phyloP scores from a whole-genome alignment of 2,888 invertebrate genomes.

The Lobophora halterata region DNA sequence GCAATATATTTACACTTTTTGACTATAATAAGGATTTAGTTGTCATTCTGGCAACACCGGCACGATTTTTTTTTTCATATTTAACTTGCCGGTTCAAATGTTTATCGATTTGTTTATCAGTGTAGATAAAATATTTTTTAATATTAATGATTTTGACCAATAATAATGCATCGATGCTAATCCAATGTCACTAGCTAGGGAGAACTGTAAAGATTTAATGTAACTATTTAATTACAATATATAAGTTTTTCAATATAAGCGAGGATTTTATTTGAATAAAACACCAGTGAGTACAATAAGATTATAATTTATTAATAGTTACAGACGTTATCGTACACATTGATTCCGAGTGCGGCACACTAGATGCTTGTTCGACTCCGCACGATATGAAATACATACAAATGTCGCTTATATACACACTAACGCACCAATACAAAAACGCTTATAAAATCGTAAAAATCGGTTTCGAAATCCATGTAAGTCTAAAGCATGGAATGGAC shows the following conservation, averaged over 20 bases:
- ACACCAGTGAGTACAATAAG: conserved; percentile 63
- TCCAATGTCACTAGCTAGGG: conserved; percentile 75
- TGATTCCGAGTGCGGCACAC: conserved; percentile 55
- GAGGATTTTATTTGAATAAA: conserved; percentile 52
- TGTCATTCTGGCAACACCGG: conserved; percentile 50
- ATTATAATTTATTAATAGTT: conserved; percentile 81
- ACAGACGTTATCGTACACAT: conserved; percentile 78
- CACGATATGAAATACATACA: conserved; percentile 39
- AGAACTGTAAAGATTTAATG: conserved; percentile 77
- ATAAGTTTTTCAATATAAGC: conserved; percentile 73
- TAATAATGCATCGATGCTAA: conserved; percentile 75
- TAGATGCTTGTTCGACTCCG: too few species aligned
- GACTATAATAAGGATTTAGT: conserved; percentile 16
- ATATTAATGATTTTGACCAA: conserved; percentile 66
- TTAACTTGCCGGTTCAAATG: conserved; percentile 56
- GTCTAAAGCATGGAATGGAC: conserved; percentile 62
- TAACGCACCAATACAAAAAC: conserved; percentile 55
- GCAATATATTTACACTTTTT: conserved; percentile 23
- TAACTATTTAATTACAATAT: conserved; percentile 80
- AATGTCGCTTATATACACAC: conserved; percentile 56
- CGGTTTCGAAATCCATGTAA: conserved; percentile 34
- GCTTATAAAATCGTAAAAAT: conserved; percentile 36
- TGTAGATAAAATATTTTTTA: conserved; percentile 76
- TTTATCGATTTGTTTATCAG: conserved; percentile 64
- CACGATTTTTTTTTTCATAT: conserved; percentile 42